Evolutionary conservation across 2,888 invertebrate genomes (phyloP).

Genomic region (Ecdyonurus torrentis): DNA sequence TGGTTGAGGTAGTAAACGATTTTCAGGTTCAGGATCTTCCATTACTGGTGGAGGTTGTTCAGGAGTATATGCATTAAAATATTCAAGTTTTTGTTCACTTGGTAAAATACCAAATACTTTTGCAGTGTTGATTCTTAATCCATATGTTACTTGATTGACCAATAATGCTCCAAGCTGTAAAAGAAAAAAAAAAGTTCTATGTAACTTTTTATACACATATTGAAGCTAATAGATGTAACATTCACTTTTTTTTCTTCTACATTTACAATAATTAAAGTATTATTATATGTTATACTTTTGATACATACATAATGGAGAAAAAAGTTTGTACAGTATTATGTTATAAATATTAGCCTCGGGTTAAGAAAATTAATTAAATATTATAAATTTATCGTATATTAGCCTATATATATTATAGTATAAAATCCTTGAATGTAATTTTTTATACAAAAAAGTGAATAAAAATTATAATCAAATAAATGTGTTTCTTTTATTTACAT

Average conservation of each 20-base stretch:
- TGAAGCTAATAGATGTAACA: no score
- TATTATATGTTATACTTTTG: no score
- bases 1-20: background rate
- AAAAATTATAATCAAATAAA: no score
- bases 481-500: no score
- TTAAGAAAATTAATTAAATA: no score
- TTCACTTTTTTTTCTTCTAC: background rate
- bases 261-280: no score
- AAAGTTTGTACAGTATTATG: no score
- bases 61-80: background rate
- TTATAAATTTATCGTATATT: no score
- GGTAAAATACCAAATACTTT: background rate
- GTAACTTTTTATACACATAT: no score
- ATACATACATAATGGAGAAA: no score
- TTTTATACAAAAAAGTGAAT: no score
- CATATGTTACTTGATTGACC: background rate
- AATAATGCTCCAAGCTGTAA: background rate
- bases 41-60: background rate
- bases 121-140: background rate
- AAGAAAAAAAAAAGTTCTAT: background rate
- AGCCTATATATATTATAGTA: background rate
- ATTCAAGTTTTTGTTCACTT: background rate
- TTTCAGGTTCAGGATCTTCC: conserved; percentile 1
- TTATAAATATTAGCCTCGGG: no score
- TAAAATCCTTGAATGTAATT: background rate